Evolutionary conservation across 2,888 invertebrate genomes (phyloP).

Genomic region (Apotomis betuletana): DNA sequence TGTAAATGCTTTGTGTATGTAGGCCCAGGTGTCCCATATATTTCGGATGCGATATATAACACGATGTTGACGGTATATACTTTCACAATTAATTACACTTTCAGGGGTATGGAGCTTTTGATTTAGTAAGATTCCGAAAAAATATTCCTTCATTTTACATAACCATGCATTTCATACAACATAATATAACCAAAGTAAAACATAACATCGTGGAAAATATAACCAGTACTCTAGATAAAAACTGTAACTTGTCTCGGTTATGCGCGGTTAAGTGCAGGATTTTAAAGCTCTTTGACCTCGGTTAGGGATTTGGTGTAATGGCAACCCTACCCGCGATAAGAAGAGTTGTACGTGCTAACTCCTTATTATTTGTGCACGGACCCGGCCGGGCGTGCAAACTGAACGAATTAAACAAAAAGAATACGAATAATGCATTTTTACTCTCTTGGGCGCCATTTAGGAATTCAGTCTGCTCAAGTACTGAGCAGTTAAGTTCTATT

Average conservation of each 20-base stretch:
- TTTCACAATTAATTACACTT: no score
- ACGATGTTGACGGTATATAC: no score
- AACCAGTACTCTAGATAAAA: slow-evolving; percentile 37
- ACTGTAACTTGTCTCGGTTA: slow-evolving; percentile 38
- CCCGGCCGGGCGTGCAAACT: slow-evolving; percentile 56
- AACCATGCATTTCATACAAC: no score
- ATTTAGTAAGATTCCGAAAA: no score
- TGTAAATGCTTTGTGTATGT: no score
- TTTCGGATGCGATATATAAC: no score
- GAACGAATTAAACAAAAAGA: slow-evolving; percentile 55
- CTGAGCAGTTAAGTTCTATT: slow-evolving; percentile 19
- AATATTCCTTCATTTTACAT: no score
- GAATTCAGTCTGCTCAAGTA: slow-evolving; percentile 42
- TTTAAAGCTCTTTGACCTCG: slow-evolving; percentile 42
- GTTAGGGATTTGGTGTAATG: slow-evolving; percentile 41
- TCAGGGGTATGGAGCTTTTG: no score
- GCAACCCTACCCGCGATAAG: slow-evolving; percentile 55
- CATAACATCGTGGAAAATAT: slow-evolving; percentile 29
- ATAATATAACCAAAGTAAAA: slow-evolving; percentile 1
- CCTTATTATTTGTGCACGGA: slow-evolving; percentile 56
- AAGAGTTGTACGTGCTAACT: slow-evolving; percentile 65
- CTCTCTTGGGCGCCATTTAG: slow-evolving; percentile 57
- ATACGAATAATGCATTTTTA: slow-evolving; percentile 59
- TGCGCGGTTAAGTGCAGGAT: slow-evolving; percentile 36
- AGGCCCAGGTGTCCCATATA: no score